Conservation (phyloP, 2,797 vertebrate genomes). For the Chrysocyon brachyurus region DNA sequence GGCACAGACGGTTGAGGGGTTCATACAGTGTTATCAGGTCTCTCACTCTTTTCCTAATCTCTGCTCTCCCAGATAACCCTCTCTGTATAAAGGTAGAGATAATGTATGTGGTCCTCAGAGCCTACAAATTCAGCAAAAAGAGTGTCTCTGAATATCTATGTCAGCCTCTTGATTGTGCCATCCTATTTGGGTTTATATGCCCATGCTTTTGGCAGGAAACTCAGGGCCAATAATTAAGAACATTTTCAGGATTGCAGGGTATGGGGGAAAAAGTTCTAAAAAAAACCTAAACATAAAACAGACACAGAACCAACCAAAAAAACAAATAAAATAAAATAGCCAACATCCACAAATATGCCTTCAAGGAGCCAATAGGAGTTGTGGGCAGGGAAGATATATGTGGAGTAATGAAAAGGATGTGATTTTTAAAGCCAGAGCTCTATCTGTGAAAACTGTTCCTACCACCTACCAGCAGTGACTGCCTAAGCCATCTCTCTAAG, state of each 20-base stretch:
- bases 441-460: not conserved
- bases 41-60: not conserved
- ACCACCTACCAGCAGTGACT: not conserved
- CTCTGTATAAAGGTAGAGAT: not conserved
- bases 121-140: not conserved
- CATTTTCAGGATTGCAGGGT: not conserved
- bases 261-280: not conserved
- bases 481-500: not conserved
- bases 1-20: not conserved
- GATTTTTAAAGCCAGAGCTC: not conserved
- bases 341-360: not conserved
- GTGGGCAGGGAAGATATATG: not conserved
- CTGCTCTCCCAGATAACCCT: not conserved
- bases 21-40: not conserved
- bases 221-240: not conserved
- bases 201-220: not conserved
- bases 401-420: not conserved
- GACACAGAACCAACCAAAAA: not conserved
- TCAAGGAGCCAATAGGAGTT: not conserved
- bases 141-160: not conserved
- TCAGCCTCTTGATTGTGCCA: not conserved
- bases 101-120: not conserved
- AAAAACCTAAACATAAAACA: not conserved
- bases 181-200: not conserved
- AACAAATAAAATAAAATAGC: not conserved